A percentile compares a stretch with the other conserved stretches of the same genome.
phyloP scores from a whole-genome alignment of 2,888 invertebrate genomes.

The Neoitamus cyanurus region DNA sequence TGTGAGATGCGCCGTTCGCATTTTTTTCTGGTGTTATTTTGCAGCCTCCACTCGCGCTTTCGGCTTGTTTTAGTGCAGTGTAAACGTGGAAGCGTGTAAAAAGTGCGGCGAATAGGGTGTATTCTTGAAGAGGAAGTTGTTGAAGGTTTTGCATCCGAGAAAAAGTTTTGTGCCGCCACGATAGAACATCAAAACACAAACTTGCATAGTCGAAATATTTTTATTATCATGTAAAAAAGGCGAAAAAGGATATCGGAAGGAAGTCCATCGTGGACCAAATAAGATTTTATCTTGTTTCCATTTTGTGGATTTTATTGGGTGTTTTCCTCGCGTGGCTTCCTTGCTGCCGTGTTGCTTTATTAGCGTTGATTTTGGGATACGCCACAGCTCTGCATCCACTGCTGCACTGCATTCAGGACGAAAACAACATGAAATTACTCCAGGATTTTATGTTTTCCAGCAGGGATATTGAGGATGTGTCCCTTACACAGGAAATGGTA shows the following conservation, averaged over 20 bases:
- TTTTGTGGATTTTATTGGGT: background rate
- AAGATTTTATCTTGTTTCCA: background rate
- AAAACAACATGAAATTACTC: constrained; percentile 62
- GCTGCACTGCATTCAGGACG: background rate
- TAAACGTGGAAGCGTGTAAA: background rate
- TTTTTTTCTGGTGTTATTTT: background rate
- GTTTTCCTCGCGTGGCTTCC: background rate
- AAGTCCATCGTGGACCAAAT: background rate
- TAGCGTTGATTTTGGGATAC: background rate
- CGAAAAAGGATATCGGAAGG: background rate
- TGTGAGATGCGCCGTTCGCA: background rate
- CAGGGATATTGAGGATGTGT: constrained; percentile 65
- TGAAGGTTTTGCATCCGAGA: background rate
- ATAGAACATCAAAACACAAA: background rate
- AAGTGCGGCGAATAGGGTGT: background rate
- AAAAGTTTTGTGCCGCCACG: background rate
- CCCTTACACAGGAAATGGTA: constrained; percentile 66
- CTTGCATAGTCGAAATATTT: background rate
- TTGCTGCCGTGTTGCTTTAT: background rate
- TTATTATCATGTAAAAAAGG: background rate
- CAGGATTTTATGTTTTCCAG: constrained; percentile 66
- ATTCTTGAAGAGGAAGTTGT: background rate
- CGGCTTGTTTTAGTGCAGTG: background rate
- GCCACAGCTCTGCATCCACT: background rate
- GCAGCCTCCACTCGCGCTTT: background rate